Evolutionary conservation across 92 coral and sea anemone species (phyloP), one percentile per base, ranked within the genome.

Genomic region (Phymanthus crucifer): DNA sequence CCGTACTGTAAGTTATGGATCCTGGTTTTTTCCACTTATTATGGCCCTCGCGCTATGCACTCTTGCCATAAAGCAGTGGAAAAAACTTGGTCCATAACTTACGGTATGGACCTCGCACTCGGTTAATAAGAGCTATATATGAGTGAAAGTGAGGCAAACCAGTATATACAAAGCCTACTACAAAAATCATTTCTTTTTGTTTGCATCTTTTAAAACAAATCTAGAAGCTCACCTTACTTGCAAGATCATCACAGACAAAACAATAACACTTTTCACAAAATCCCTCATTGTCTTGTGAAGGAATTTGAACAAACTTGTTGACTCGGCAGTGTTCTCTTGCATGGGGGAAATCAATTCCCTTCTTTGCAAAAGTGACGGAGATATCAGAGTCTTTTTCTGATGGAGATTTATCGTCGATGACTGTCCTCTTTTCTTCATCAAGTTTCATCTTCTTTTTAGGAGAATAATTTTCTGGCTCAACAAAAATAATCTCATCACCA

Each of bases 381-480:
- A 88, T 4, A 27, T 85, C 93, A 17, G 71, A 73, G 48, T 86
- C 74, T 7, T 72, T 37, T 18, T 67, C 54, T 66, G 70, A 74
- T 16, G 31, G 26, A 10, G 57, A 72, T n/a, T 74, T 50, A 54
- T 54, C 64, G 6, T 31, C 27, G 57, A 16, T 40, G n/a, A 32
- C 65, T 37, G 48, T 52, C 40, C 47, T 83, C 67, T 75, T 74
- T 21, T 81, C 89, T 13, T 71, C 77, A 23, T 84, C 80, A 11
- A 85, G 80, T 72, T 69, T 76, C 31, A 66, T 74, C 69, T 80
- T 90, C 54, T 92, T 90, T 76, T 61, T 72, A 37, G 97, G 97
- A 27, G 97, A 92, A 71, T 92, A 90, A 11, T 90, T 86, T 70
- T 92, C 94, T 26, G 97, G 97, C 36, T 83, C 88, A 33, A 92